Evolutionary conservation across 2,797 vertebrate genomes (phyloP).

Genomic region (Kryptopterus vitreolus): DNA sequence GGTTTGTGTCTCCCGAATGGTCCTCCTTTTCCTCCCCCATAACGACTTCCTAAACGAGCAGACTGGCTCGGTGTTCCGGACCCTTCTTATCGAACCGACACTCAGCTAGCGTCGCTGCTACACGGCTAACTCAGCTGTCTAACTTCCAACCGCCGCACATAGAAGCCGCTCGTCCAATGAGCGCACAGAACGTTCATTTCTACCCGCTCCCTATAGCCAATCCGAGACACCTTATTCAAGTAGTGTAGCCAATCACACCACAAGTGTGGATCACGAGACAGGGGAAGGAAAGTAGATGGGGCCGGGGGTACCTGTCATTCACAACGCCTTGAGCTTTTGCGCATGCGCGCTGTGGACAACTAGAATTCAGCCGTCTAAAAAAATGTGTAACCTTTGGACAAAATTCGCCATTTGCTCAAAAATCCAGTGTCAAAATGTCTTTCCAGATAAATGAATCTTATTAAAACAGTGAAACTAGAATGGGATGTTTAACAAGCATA

Average conservation of each 20-base stretch:
- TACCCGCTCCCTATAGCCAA: slow-evolving; percentile 21
- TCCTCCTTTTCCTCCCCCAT: slow-evolving; percentile 33
- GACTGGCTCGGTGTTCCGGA: background rate
- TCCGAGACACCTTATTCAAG: background rate
- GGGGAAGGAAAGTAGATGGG: background rate
- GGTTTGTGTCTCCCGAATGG: background rate
- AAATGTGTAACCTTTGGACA: too few relatives aligned
- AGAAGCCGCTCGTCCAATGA: slow-evolving; percentile 41
- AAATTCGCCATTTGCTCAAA: background rate
- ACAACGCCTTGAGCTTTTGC: background rate
- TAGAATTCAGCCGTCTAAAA: too few relatives aligned
- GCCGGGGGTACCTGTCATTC: background rate
- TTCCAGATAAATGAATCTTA: background rate
- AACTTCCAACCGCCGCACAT: background rate
- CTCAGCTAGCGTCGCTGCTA: background rate
- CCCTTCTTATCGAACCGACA: background rate
- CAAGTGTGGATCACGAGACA: background rate
- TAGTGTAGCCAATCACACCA: slow-evolving; percentile 45
- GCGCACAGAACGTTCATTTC: background rate
- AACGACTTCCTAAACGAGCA: background rate
- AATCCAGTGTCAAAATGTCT: background rate
- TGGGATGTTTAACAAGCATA: background rate
- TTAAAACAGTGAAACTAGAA: background rate
- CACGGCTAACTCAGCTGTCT: background rate
- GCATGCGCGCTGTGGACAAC: slow-evolving; percentile 3